Conservation (phyloP, 1,140 invertebrate species). For the Atta texana region DNA sequence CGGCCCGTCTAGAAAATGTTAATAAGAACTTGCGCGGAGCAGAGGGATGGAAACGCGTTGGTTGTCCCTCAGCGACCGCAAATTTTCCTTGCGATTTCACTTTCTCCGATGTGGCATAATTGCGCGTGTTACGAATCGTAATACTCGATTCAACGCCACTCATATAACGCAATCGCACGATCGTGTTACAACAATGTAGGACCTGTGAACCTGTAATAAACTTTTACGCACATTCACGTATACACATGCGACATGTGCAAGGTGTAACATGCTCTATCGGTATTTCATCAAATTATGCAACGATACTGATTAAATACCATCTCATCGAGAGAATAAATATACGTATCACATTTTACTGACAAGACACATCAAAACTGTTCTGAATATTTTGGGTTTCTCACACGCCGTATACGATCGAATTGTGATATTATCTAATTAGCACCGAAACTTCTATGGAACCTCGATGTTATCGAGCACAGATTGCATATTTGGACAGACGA, state of each 20-base stretch:
- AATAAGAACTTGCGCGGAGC: slow-evolving; percentile 13
- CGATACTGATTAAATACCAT: background rate
- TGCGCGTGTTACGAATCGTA: slow-evolving; percentile 75
- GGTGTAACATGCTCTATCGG: background rate
- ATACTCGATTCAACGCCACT: slow-evolving; percentile 45
- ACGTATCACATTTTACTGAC: background rate
- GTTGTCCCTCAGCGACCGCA: background rate
- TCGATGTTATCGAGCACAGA: background rate
- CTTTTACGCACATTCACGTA: background rate
- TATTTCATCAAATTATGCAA: background rate
- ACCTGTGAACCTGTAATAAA: background rate
- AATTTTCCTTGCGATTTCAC: slow-evolving; percentile 78
- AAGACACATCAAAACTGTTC: background rate
- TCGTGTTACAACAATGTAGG: slow-evolving; percentile 25
- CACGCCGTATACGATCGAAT: background rate
- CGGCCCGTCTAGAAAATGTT: slow-evolving; percentile 6
- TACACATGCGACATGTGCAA: background rate
- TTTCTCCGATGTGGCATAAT: slow-evolving; percentile 72
- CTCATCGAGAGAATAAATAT: background rate
- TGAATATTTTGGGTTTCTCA: background rate
- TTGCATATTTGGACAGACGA: slow-evolving; percentile 10
- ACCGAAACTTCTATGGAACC: background rate
- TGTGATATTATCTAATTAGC: background rate
- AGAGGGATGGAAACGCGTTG: slow-evolving; percentile 1
- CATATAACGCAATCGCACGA: slow-evolving; percentile 41